phyloP scores from a whole-genome alignment of 2,113 vertebrate genomes.

The Nymphicus hollandicus region DNA sequence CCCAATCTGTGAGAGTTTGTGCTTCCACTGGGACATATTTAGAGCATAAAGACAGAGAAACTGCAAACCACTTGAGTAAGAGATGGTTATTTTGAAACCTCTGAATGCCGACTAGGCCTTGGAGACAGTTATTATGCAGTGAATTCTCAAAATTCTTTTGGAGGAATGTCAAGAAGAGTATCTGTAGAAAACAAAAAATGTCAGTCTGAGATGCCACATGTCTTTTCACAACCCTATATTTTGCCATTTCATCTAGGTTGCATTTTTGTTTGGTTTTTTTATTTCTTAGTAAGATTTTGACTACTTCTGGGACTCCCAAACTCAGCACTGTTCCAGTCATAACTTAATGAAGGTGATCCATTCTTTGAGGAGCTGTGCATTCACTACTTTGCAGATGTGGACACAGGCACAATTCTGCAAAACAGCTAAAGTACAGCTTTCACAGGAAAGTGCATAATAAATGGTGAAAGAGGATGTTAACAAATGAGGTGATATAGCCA shows the following conservation, averaged over 20 bases:
- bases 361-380: not conserved
- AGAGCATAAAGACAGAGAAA: not conserved
- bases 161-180: not conserved
- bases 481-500: not conserved
- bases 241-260: not conserved
- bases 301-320: not conserved
- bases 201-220: not conserved
- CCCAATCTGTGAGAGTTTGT: not conserved
- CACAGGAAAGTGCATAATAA: not conserved
- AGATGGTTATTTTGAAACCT: not conserved
- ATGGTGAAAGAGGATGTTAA: not conserved
- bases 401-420: not conserved
- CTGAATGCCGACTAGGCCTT: not conserved
- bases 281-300: not conserved
- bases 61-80: not conserved
- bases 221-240: not conserved
- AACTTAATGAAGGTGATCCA: not conserved
- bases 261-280: not conserved
- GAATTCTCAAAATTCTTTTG: not conserved
- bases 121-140: not conserved
- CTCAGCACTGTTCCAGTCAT: not conserved
- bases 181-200: not conserved
- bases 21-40: not conserved
- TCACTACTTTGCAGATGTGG: not conserved
- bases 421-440: not conserved